These are phyloP conservation scores for Lasioglossum malachurum DNA, from an alignment of 2,888 invertebrate genomes.

Conservation along the genomic window DNA sequence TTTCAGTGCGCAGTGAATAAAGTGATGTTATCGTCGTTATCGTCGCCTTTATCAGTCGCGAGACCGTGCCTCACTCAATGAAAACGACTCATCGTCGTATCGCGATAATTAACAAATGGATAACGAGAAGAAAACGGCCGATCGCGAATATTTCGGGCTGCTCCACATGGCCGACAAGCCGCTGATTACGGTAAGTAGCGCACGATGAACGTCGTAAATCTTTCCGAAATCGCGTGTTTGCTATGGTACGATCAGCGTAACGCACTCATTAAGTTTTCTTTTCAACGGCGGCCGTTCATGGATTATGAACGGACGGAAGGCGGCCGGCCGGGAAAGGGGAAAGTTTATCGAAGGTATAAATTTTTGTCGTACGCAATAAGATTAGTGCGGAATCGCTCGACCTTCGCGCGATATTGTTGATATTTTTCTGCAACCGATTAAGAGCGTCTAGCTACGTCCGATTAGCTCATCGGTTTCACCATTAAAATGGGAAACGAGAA, in stretches of 20 bases:
- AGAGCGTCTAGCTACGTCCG: background rate
- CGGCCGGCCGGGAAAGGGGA: background rate
- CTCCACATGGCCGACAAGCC: constrained; percentile 44
- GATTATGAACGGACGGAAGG: background rate
- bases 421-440: constrained; percentile 5
- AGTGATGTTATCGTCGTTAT: constrained; percentile 72
- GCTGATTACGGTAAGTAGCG: constrained; percentile 65
- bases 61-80: constrained; percentile 54
- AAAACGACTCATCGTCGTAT: constrained; percentile 37
- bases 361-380: background rate
- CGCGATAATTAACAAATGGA: constrained; percentile 67
- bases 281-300: background rate
- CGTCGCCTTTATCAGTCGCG: constrained; percentile 65
- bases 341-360: constrained; percentile 9
- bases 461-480: background rate
- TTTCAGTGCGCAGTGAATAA: constrained; percentile 72
- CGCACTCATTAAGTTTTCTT: background rate
- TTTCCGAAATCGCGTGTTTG: no score
- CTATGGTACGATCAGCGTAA: background rate
- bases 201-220: background rate
- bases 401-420: background rate
- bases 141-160: constrained; percentile 47
- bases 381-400: background rate
- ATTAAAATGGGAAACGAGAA: background rate
- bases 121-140: constrained; percentile 53